Evolutionary conservation across 2,888 invertebrate species (phyloP), one percentile per base, ranked within the genome.

Genomic region (Trissonchulus latispiculum): DNA sequence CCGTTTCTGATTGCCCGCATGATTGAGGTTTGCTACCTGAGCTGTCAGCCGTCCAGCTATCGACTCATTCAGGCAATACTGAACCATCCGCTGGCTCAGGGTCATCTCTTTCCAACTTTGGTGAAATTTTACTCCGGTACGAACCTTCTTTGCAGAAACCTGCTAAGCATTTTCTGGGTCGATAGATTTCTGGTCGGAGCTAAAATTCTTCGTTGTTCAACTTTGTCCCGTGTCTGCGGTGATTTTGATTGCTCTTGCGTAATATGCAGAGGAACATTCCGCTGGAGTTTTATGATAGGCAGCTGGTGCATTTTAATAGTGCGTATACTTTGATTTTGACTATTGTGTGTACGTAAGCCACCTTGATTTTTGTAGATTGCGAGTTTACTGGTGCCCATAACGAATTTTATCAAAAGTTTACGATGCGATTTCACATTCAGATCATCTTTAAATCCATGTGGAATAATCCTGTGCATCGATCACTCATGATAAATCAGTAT

Each of bases 391-490:
- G 97, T 15, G 92, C 95, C 78, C 94, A 93, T 84, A 94, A 93
- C 48, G 99, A 99, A 86, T 99, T 99, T 86, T 99, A 96, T 82
- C 97, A 97, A 85, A 99, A 99, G 86, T 99, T 99, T 85, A 93
- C 94, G 18, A 97, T 99, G 80, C 89, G 99, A 74, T 95, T 95
- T 86, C 95, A 96, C 84, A 95, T 99, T 83, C 95, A 95, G 85
- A 89, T 96, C 82, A 93, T 97, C 80, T 88, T 99, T 79, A 95
- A 95, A 85, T 82, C 83, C 66, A 91, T 99, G 90, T 97, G 97
- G 96, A 90, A 90, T 75, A 90, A 91, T 80, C 90, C 91, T 23
- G 88, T 91, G 66, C 96, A 97, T 82, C 88, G 90, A 75, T 87
- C 90, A 83, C 90, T 92, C 31, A 90, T 97, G 79, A 90, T 95